Evolutionary conservation across 2,888 invertebrate genomes (phyloP).

Genomic region (Troides oblongomaculatus): DNA sequence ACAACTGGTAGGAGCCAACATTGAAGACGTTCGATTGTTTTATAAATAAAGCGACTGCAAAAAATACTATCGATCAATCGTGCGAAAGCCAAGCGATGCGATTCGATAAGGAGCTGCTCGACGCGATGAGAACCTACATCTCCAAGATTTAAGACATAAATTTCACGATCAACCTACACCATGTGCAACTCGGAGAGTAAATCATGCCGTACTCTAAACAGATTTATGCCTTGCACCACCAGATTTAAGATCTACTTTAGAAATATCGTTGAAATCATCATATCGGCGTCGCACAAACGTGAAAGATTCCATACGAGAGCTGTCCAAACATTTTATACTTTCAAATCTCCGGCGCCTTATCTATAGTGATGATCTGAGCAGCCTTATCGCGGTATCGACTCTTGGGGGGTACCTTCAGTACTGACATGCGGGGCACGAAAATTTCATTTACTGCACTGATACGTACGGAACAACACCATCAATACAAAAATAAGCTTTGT

Average conservation of each 20-base stretch:
- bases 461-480: constrained; percentile 32
- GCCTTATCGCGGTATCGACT: constrained; percentile 68
- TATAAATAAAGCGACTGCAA: constrained; percentile 77
- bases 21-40: constrained; percentile 75
- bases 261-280: constrained; percentile 48
- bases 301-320: constrained; percentile 76
- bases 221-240: constrained; percentile 43
- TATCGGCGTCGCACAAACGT: constrained; percentile 70
- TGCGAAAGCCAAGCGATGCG: constrained; percentile 75
- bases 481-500: constrained; percentile 30
- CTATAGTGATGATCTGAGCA: constrained; percentile 75
- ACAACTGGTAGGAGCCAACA: constrained; percentile 67
- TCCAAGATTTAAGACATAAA: constrained; percentile 42
- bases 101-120: constrained; percentile 51
- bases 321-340: constrained; percentile 80
- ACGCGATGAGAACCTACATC: constrained; percentile 42
- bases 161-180: constrained; percentile 35
- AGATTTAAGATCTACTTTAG: constrained; percentile 41
- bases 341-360: constrained; percentile 73
- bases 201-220: constrained; percentile 32
- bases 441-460: constrained; percentile 6
- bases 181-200: constrained; percentile 40
- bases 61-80: constrained; percentile 80
- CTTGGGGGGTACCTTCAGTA: constrained; percentile 75
- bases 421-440: constrained; percentile 58